Evolutionary conservation across 1,140 invertebrate genomes (phyloP).

Genomic region (Metaphire vulgaris): DNA sequence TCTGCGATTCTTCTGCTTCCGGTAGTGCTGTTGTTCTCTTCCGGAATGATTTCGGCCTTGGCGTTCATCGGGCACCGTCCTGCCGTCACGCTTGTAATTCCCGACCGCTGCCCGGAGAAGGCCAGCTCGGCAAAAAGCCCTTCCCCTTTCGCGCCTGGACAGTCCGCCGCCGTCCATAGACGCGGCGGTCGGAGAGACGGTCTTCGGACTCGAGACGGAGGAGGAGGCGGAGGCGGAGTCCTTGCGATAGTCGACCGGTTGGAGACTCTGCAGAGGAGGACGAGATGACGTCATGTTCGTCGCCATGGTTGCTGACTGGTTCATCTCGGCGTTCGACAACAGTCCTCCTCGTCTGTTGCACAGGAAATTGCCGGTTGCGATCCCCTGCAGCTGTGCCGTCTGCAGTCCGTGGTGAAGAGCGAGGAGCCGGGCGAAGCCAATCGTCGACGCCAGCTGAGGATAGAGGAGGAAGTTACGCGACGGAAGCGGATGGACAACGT

Average conservation of each 20-base stretch:
- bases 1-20: too few species aligned
- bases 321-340: not conserved
- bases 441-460: slow-evolving; percentile 2
- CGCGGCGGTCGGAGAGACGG: too few species aligned
- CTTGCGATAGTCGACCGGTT: not conserved
- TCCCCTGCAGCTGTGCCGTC: not conserved
- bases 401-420: not conserved
- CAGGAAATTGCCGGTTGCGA: not conserved
- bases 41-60: too few species aligned
- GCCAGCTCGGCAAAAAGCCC: too few species aligned
- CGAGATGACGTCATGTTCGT: not conserved
- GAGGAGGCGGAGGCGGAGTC: too few species aligned
- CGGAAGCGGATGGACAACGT: slow-evolving; percentile 6
- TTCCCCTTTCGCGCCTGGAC: too few species aligned
- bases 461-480: slow-evolving; percentile 5
- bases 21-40: too few species aligned
- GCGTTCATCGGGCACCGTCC: too few species aligned
- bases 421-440: slow-evolving; percentile 10
- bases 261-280: not conserved
- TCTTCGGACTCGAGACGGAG: not conserved
- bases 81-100: too few species aligned
- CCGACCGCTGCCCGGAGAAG: too few species aligned
- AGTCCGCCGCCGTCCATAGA: not conserved
- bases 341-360: not conserved
- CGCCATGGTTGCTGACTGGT: not conserved